A percentile compares a stretch with the other conserved stretches of the same genome.
phyloP scores from a whole-genome alignment of 37 sponge, comb jelly and placozoan genomes.

The Bolinopsis microptera region DNA sequence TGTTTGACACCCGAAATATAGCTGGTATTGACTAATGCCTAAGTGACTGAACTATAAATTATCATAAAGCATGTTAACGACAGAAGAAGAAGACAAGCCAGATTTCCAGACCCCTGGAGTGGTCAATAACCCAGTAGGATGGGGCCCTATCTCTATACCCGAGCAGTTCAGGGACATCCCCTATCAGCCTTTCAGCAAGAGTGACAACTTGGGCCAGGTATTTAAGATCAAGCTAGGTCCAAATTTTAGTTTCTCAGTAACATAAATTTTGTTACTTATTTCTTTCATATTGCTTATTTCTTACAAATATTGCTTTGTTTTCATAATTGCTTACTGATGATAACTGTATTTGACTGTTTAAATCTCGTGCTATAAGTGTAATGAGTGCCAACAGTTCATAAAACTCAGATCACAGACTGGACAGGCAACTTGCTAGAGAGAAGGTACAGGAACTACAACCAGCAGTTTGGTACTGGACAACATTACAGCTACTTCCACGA shows the following conservation, averaged over 20 bases:
- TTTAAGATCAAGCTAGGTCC: too few species aligned
- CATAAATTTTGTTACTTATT: neutral
- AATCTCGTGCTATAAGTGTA: too few species aligned
- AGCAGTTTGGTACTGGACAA: constrained; percentile 69
- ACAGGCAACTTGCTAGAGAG: constrained; percentile 72
- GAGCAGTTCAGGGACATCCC: constrained; percentile 90
- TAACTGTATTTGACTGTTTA: too few species aligned
- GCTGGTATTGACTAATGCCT: too few species aligned
- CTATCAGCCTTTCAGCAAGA: constrained; percentile 96
- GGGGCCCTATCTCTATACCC: constrained; percentile 90
- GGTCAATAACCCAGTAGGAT: constrained; percentile 79
- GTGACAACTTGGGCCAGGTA: constrained; percentile 92
- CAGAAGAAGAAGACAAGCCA: constrained; percentile 41
- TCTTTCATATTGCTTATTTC: neutral
- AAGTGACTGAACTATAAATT: too few species aligned
- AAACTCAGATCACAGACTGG: constrained; percentile 83
- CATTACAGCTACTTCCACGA: constrained; percentile 81
- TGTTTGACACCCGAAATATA: too few species aligned
- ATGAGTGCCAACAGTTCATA: too few species aligned
- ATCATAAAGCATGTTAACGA: too few species aligned
- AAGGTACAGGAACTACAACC: constrained; percentile 53
- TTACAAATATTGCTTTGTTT: too few species aligned
- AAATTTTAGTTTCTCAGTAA: too few species aligned
- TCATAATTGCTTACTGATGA: too few species aligned
- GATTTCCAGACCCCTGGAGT: constrained; percentile 49